Base-by-base conservation (phyloP, 2,113 vertebrate species). In the Benitochromis conjunctus region DNA sequence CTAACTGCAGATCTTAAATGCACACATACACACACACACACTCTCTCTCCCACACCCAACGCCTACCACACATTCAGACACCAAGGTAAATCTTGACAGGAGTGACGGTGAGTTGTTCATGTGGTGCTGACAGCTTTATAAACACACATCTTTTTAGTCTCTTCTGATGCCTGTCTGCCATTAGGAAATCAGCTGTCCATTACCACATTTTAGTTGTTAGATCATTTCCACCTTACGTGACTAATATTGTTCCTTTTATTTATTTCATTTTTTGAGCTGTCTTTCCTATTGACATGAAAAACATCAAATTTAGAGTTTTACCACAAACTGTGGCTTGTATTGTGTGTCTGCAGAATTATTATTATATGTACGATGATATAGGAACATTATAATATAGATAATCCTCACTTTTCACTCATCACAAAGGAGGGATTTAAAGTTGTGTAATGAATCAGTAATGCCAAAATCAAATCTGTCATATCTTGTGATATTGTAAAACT, bases 51-150 rank as follows among this genome's bases (percentile, higher is more conserved):
- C 57, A 29, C 16, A 54, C n/a, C 14, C 56, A 86, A 29, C 26
- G 71, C 71, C 26, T 53, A 53, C 71, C 71, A 76, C 71, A 31
- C 71, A 76, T 26, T 76, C 66, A 80, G 74, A 81, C 41, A 41
- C 29, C 0, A 12, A 71, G 82, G 86, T 58, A 82, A 86, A 91
- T 85, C 69, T 77, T 90, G 87, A 86, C 90, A 83, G 83, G 57
- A 82, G 62, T 83, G 91, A 87, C 19, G 55, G 88, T n/a, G 79
- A 86, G 69, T 79, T 86, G 82, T 86, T 88, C 90, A 86, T 90
- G 86, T 81, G 87, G 60, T 54, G 90, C 88, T 91, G 90, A 92
- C 91, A 91, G 87, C 88, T 90, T 92, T 90, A 93, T 89, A 92
- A 91, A 91, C 88, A 85, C 71, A 81, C 55, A 76, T 89, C 89